Base-by-base conservation (phyloP, 2,888 invertebrate genomes). In the Drosophila meridionalis region DNA sequence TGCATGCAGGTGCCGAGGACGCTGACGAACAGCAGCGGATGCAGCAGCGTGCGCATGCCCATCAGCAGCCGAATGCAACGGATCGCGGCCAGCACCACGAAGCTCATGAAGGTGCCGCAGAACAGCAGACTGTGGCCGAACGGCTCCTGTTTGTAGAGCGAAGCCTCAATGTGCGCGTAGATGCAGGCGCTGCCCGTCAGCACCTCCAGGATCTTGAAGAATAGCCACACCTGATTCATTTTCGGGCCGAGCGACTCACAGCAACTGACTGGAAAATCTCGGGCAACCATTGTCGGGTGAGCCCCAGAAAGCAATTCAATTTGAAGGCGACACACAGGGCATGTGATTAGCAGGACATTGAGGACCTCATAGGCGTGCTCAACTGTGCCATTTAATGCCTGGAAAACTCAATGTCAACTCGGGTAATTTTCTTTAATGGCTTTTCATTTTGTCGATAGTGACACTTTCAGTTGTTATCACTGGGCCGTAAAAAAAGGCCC, bases 351-450 rank as follows among this genome's bases (percentile, higher is more conserved):
- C 85, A 77, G 80, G 70, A 77, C 78, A 69, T 78, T 74, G 59
- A 48, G 64, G 50, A 48, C 59, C 48, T 62, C 55, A 58, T 61
- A 14, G 70, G 47, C 67, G 60, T 45, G 65, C 40, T 64, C 65
- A 73, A 80, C 83, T 86, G 87, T 75, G 76, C 81, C 81, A 83
- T 86, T 86, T 75, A 81, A 81, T 78, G 77, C 74, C 57, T 20
- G 40, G 56, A 34, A 40, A 66, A 76, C 69, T 79, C 78, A 76
- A 87, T 80, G 86, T 82, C 86, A 81, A 85, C 76, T 80, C 80
- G 78, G 81, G 89, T 88, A 87, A 88, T 87, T 87, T 87, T 76
- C 81, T 84, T 87, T 87, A 87, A 87, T 87, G 89, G 89, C 84
- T 87, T 87, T 88, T 83, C 86, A 80, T 86, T 86, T 80, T 84